Evolutionary conservation across 2,888 invertebrate species (phyloP).

Genomic region (Sarcophaga subvicina): DNA sequence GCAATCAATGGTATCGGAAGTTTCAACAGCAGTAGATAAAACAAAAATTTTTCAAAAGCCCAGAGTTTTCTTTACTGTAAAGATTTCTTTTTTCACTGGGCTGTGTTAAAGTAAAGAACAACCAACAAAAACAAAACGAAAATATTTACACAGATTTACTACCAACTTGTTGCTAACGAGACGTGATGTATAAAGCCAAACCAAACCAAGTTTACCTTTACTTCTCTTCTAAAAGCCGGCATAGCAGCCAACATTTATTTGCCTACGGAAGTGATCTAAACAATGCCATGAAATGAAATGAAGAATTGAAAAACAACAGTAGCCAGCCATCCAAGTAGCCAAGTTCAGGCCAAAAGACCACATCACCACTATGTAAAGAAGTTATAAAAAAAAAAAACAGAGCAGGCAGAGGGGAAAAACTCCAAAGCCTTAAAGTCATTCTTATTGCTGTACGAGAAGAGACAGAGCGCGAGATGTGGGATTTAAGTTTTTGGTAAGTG

Average conservation of each 20-base stretch:
- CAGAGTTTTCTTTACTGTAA: slow-evolving; percentile 4
- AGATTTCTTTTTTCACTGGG: slow-evolving; percentile 42
- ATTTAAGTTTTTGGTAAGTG: slow-evolving; percentile 5
- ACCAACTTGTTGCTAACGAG: slow-evolving; percentile 69
- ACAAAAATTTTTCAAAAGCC: slow-evolving; percentile 34
- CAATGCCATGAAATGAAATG: slow-evolving; percentile 55
- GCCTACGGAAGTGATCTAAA: slow-evolving; percentile 66
- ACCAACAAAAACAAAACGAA: slow-evolving; percentile 22
- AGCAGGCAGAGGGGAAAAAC: slow-evolving; percentile 21
- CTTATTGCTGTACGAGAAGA: neutral
- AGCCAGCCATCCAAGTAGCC: slow-evolving; percentile 26
- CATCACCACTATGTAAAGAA: slow-evolving; percentile 45
- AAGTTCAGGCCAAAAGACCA: slow-evolving; percentile 25
- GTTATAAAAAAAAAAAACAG: slow-evolving; percentile 36
- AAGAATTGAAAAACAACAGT: slow-evolving; percentile 17
- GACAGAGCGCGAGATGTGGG: neutral
- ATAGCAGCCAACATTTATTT: slow-evolving; percentile 59
- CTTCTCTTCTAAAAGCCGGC: slow-evolving; percentile 40
- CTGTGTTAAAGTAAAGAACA: slow-evolving; percentile 12
- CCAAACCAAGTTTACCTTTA: slow-evolving; percentile 3
- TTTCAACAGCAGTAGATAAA: slow-evolving; percentile 46
- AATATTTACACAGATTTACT: slow-evolving; percentile 70
- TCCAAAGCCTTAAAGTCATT: slow-evolving; percentile 49
- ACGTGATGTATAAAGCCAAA: slow-evolving; percentile 59
- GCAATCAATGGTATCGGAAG: slow-evolving; percentile 61